Evolutionary conservation across 2,797 vertebrate species (phyloP).

Genomic region (Danio jaintianensis): DNA sequence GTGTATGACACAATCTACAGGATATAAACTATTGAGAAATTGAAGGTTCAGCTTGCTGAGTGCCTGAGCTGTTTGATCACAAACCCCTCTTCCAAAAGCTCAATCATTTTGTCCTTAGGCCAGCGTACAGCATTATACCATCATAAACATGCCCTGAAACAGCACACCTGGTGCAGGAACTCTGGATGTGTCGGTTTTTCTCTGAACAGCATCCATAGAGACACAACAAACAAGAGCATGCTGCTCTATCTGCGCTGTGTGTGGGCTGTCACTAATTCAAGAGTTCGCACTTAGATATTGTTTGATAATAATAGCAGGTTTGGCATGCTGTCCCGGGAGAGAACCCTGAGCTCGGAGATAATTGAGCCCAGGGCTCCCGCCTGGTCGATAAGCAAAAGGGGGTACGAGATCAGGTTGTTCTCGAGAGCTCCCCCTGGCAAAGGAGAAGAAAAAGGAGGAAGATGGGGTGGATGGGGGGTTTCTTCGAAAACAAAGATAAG

Average conservation of each 20-base stretch:
- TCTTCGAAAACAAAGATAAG: too few species aligned
- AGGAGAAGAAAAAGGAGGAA: too few species aligned
- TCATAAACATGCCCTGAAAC: conserved; percentile 5
- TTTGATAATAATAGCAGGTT: too few species aligned
- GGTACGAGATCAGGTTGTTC: too few species aligned
- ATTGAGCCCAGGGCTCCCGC: too few species aligned
- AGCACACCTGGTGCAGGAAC: background rate
- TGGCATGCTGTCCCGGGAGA: too few species aligned
- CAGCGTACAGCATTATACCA: background rate
- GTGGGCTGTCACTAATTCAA: conserved; percentile 12
- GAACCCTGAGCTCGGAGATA: too few species aligned
- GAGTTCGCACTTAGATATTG: too few species aligned
- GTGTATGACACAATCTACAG: background rate
- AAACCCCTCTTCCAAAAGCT: conserved; percentile 8
- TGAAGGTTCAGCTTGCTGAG: background rate
- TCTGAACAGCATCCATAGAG: background rate
- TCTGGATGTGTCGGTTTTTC: background rate
- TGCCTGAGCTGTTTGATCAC: conserved; percentile 3
- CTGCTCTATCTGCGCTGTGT: background rate
- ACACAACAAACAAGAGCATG: background rate
- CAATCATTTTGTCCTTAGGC: background rate
- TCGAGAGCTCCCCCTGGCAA: too few species aligned
- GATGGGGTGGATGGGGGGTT: too few species aligned
- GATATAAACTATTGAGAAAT: conserved; percentile 4
- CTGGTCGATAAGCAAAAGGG: too few species aligned